Percentiles rank a stretch among this genome's conserved stretches.
phyloP scores from a whole-genome alignment of 2,797 vertebrate species.

The Aplochiton taeniatus region DNA sequence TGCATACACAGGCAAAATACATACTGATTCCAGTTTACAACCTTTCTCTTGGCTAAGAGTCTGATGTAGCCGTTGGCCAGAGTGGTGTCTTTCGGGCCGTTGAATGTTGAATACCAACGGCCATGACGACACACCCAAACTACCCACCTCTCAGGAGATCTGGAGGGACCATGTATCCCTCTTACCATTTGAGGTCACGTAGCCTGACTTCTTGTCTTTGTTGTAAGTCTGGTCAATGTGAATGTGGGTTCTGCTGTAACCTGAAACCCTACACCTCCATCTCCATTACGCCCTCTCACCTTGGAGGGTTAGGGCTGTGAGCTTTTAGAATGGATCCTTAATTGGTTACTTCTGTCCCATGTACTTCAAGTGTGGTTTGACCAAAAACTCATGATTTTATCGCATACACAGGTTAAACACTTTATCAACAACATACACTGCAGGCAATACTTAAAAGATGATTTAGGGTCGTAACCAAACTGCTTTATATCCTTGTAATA shows the following conservation, averaged over 20 bases:
- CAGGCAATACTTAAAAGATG: constrained; percentile 76
- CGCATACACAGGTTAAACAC: constrained; percentile 1
- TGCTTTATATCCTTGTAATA: constrained; percentile 71
- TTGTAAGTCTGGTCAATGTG: constrained; percentile 66
- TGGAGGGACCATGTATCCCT: constrained; percentile 62
- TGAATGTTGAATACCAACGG: neutral
- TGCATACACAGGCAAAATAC: constrained; percentile 42
- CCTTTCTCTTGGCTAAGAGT: constrained; percentile 50
- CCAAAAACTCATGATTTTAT: neutral
- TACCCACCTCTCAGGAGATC: constrained; percentile 62
- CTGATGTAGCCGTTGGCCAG: constrained; percentile 57
- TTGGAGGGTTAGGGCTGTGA: constrained; percentile 35
- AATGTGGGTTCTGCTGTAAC: constrained; percentile 67
- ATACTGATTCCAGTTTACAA: constrained; percentile 55
- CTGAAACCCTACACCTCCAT: constrained; percentile 39
- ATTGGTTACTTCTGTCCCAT: constrained; percentile 43
- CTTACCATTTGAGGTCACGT: constrained; percentile 29
- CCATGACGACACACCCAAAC: constrained; percentile 19
- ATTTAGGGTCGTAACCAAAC: constrained; percentile 63
- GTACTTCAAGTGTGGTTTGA: constrained; percentile 47
- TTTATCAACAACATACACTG: constrained; percentile 51
- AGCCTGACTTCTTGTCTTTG: constrained; percentile 57
- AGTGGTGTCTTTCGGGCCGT: constrained; percentile 36
- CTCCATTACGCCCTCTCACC: constrained; percentile 51
- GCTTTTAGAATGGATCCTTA: constrained; percentile 46